Evolutionary conservation across 2,113 vertebrate species (phyloP).

Genomic region (Lophotis ruficrista): DNA sequence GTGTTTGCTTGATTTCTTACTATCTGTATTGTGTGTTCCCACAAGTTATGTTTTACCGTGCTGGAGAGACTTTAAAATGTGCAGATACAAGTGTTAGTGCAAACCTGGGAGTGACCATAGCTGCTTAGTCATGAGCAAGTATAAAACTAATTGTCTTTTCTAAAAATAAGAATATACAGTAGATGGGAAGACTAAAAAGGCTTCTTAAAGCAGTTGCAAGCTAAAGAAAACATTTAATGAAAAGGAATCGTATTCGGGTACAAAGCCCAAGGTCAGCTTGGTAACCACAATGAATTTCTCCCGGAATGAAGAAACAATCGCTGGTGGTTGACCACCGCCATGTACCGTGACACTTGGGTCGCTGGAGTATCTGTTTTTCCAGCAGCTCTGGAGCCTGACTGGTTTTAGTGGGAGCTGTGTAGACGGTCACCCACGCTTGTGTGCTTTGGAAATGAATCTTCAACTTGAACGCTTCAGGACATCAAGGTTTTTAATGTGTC

Average conservation of each 20-base stretch:
- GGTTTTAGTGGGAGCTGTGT: fast-evolving
- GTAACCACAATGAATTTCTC: neutral
- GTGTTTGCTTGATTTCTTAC: neutral
- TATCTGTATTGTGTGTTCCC: neutral
- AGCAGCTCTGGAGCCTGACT: neutral
- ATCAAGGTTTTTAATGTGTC: neutral
- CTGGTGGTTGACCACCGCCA: too few species aligned
- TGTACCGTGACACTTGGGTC: fast-evolving
- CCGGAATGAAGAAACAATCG: neutral
- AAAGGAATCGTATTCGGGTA: neutral
- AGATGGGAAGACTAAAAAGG: neutral
- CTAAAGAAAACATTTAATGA: neutral
- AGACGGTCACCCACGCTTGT: too few species aligned
- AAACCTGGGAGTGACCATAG: neutral
- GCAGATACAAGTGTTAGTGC: neutral
- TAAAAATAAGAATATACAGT: neutral
- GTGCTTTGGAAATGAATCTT: neutral
- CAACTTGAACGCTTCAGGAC: fast-evolving
- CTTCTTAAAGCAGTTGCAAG: neutral
- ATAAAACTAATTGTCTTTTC: neutral
- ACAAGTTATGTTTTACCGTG: neutral
- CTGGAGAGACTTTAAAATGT: neutral
- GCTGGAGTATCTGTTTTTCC: fast-evolving
- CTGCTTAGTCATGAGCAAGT: neutral
- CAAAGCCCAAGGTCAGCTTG: neutral